A percentile compares a stretch with the other conserved stretches of the same genome.
phyloP scores from a whole-genome alignment of 2,888 invertebrate genomes.

The Andrena praecox region DNA sequence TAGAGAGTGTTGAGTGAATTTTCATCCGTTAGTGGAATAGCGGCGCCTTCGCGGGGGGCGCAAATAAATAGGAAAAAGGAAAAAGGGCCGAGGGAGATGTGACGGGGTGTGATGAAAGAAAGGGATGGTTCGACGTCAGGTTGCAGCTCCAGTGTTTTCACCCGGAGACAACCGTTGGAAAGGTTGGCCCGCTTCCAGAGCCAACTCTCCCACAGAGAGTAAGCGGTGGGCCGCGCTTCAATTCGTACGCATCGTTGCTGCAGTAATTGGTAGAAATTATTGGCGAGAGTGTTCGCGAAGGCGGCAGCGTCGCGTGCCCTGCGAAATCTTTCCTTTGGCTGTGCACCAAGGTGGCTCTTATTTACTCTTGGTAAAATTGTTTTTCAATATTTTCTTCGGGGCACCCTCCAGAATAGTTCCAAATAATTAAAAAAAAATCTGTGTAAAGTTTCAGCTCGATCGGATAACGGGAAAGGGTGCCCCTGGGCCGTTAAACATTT shows the following conservation, averaged over 20 bases:
- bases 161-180: neutral
- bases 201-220: neutral
- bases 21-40: neutral
- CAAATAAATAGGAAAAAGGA: neutral
- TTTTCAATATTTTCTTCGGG: too few relatives aligned
- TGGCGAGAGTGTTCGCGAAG: conserved; percentile 12
- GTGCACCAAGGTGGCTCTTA: too few relatives aligned
- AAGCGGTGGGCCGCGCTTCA: conserved; percentile 27
- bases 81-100: neutral
- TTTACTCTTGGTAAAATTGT: too few relatives aligned
- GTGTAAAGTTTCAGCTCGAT: too few relatives aligned
- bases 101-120: neutral
- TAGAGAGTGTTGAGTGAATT: neutral
- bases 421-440: too few relatives aligned
- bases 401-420: too few relatives aligned
- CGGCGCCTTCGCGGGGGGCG: neutral
- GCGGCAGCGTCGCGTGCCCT: neutral
- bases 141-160: neutral
- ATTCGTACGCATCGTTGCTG: conserved; percentile 63
- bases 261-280: conserved; percentile 72
- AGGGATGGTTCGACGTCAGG: neutral
- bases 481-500: too few relatives aligned
- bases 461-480: too few relatives aligned
- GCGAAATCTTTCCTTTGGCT: neutral
- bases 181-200: conserved; percentile 57